Conservation (phyloP, 2,797 vertebrate species). For the Gymnoscopelus microlampas region DNA sequence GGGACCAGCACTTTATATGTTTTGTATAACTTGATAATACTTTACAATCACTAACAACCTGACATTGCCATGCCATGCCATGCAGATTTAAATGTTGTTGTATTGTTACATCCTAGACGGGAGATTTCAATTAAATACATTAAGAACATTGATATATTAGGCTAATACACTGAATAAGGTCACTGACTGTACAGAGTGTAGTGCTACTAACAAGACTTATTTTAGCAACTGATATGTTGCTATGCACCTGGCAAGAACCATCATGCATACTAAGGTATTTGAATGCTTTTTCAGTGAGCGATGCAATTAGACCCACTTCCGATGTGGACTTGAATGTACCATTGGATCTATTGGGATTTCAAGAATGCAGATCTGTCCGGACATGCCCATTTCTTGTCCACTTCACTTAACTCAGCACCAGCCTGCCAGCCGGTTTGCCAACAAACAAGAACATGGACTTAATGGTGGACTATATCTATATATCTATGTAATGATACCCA, state of each 20-base stretch:
- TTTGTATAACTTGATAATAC: no score
- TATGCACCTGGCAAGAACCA: slow-evolving; percentile 43
- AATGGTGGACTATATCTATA: neutral
- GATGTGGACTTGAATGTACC: slow-evolving; percentile 40
- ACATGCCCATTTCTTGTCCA: slow-evolving; percentile 54
- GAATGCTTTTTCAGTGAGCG: slow-evolving; percentile 24
- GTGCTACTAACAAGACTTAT: no score
- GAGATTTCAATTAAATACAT: no score
- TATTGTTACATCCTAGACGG: no score
- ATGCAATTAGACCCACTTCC: slow-evolving; percentile 32
- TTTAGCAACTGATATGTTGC: neutral
- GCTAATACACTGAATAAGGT: no score
- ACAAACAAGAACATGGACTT: slow-evolving; percentile 20
- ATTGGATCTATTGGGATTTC: slow-evolving; percentile 44
- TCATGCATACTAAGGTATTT: slow-evolving; percentile 42
- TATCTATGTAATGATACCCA: neutral
- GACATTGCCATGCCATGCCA: no score
- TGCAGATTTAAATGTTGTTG: no score
- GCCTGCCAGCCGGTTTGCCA: slow-evolving; percentile 28
- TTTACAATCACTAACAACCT: no score
- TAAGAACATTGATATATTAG: no score
- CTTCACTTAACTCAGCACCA: slow-evolving; percentile 22
- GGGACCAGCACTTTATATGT: no score
- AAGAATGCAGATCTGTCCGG: slow-evolving; percentile 64
- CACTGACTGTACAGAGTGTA: no score